Evolutionary conservation across 2,797 vertebrate genomes (phyloP), one percentile per base, ranked within the genome.

Genomic region (Sciurus vulgaris): DNA sequence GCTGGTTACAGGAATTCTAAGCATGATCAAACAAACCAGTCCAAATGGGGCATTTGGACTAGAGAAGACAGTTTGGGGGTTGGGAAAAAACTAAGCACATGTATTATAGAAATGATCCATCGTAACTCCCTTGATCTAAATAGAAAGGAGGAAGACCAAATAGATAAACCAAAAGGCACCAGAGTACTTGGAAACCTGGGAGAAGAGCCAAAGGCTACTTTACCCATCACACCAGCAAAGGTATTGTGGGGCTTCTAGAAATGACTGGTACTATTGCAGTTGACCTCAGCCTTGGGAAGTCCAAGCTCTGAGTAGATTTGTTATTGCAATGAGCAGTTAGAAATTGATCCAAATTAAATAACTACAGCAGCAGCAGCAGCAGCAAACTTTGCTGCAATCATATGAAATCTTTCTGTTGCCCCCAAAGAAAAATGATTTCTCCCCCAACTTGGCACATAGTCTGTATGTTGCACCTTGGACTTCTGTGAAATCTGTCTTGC

Each of bases 1-100:
- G 11, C 38, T 95, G 17, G 54, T 88, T 63, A 69, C 81, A 93
- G 33, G 41, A 83, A 96, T 95, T 89, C 56, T 92, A 91, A 86
- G 65, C n/a, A 54, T 67, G 41, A 91, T 33, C 73, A 79, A 96
- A 78, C 56, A 91, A 95, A 67, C 70, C 63, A 59, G 56, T 86
- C 70, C 63, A n/a, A 79, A 72, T 72, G 73, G 85, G 41, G 56
- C 22, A 74, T 73, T 59, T 86, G 73, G 76, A 49, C 13, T 73
- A 69, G 14, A 82, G 63, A 77, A 88, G 54, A 84, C 17, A 20
- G 41, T 51, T 44, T 69, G 38, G 33, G 61, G 26, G 41, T 86
- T 17, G 47, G 59, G 54, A 38, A 65, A 83, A 91, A 30, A 12
- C 12, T 76, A 87, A 67, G 35, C 88, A 77, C n/a, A 7, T 41